A percentile compares a stretch with the other conserved stretches of the same genome.
These are phyloP conservation scores for Syngnathus rostellatus DNA, from an alignment of 2,797 vertebrate species.

Conservation along the genomic window DNA sequence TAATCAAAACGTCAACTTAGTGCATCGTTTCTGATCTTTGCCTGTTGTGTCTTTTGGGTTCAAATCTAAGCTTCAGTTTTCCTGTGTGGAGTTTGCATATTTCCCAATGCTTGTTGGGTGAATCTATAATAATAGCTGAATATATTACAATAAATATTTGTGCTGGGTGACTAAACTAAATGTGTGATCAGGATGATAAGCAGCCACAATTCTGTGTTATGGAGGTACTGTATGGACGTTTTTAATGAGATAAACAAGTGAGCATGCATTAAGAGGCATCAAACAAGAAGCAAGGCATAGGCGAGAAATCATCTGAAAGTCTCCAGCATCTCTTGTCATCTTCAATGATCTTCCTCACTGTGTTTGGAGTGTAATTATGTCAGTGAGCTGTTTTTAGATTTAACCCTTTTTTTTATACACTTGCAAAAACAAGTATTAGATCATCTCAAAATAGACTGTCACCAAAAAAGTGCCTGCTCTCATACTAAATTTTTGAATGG, in stretches of 20 bases:
- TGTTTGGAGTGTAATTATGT: slow-evolving; percentile 17
- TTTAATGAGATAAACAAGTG: neutral
- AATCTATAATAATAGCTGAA: too few species aligned
- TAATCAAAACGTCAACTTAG: too few species aligned
- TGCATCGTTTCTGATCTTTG: neutral
- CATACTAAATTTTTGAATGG: slow-evolving; percentile 18
- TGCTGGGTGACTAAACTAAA: too few species aligned
- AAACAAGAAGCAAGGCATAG: neutral
- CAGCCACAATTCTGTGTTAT: neutral
- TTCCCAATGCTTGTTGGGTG: neutral
- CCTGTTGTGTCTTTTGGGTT: neutral
- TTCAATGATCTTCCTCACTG: slow-evolving; percentile 13
- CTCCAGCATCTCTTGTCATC: neutral
- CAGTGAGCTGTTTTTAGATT: slow-evolving; percentile 2
- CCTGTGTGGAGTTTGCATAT: neutral
- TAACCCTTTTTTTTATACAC: neutral
- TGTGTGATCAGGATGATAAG: too few species aligned
- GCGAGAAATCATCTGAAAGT: neutral
- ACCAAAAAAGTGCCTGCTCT: slow-evolving; percentile 7
- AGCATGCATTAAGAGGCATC: neutral
- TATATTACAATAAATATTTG: too few species aligned
- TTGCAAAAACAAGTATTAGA: slow-evolving; percentile 18
- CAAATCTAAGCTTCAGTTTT: too few species aligned
- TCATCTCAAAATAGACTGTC: slow-evolving; percentile 28
- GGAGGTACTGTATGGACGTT: neutral